Evolutionary conservation across 2,888 invertebrate genomes (phyloP), one percentile per base, ranked within the genome.

Genomic region (Hypsopygia costalis): DNA sequence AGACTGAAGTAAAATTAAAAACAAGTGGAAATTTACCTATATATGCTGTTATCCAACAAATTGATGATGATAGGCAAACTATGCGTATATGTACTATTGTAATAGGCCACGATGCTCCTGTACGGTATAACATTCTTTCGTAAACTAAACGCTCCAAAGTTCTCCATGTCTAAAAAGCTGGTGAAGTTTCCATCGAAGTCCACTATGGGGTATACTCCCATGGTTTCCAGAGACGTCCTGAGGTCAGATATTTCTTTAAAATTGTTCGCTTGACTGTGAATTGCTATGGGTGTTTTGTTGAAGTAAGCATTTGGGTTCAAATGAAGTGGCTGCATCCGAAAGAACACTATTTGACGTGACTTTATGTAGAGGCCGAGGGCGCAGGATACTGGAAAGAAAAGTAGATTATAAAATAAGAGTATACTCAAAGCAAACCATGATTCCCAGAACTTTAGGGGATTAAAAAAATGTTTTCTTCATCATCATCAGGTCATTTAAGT

Each of bases 41-140:
- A 92, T 52, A 94, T 85, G 36, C 92, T 91, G 69, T 95, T 94
- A 55, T 92, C 93, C 53, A 95, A 80, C 40, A 94, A 78, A 74
- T 94, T 95, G 34, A 94, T 76, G 29, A 94, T 83, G 45, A 95
- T 92, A 1, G 96, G 95, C 55, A 96, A 80, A 46, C 94, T 93
- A 69, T 96, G 96, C 35, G 94, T 91, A 59, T 92, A 93, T 0
- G 95, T 94, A 63, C 94, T 94, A 67, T 96, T 96, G 75, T 94
- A 94, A 47, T 92, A 90, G 28, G 93, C 86, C 52, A 92, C 91
- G 11, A 93, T 79, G 46, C 90, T 90, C 39, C 91, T 89, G 43
- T 89, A 90, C 0, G 90, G 87, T 37, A 79, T 64, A 37, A 80
- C 69, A 49, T 91, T 92, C 7, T 87, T 83, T 35, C 87, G 90